A percentile compares a stretch with the other conserved stretches of the same genome.
phyloP scores from a whole-genome alignment of 2,888 invertebrate genomes.

The Tiliacea citrago region DNA sequence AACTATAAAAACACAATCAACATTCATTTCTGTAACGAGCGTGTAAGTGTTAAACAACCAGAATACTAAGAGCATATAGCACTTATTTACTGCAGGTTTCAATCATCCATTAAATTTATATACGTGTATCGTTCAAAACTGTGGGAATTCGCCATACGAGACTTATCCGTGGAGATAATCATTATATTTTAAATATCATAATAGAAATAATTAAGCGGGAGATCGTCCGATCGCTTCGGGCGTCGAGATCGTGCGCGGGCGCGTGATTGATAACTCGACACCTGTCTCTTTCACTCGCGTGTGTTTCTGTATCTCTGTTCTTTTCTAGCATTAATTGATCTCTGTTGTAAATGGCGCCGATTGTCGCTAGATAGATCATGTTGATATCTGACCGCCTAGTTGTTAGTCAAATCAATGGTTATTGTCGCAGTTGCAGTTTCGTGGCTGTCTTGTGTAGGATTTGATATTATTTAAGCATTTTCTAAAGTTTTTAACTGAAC shows the following conservation, averaged over 20 bases:
- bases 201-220: constrained; percentile 89
- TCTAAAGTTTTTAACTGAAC: constrained; percentile 21
- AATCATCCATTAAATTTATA: constrained; percentile 73
- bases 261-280: constrained; percentile 88
- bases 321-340: constrained; percentile 87
- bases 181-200: constrained; percentile 89
- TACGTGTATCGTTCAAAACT: constrained; percentile 74
- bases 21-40: constrained; percentile 3
- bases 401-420: constrained; percentile 84
- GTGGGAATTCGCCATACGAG: constrained; percentile 85
- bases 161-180: constrained; percentile 79
- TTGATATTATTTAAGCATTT: constrained; percentile 30
- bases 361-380: constrained; percentile 86
- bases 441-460: constrained; percentile 40
- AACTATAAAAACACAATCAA: constrained; percentile 16
- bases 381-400: constrained; percentile 80
- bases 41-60: background rate
- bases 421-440: constrained; percentile 61
- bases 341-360: constrained; percentile 86
- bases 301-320: constrained; percentile 68
- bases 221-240: constrained; percentile 86
- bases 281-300: constrained; percentile 72
- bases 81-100: constrained; percentile 63
- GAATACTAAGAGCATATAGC: constrained; percentile 18
- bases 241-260: constrained; percentile 86